A percentile compares a stretch with the other conserved stretches of the same genome.
phyloP scores from a whole-genome alignment of 2,797 vertebrate genomes.

The Tenualosa thibaudeaui region DNA sequence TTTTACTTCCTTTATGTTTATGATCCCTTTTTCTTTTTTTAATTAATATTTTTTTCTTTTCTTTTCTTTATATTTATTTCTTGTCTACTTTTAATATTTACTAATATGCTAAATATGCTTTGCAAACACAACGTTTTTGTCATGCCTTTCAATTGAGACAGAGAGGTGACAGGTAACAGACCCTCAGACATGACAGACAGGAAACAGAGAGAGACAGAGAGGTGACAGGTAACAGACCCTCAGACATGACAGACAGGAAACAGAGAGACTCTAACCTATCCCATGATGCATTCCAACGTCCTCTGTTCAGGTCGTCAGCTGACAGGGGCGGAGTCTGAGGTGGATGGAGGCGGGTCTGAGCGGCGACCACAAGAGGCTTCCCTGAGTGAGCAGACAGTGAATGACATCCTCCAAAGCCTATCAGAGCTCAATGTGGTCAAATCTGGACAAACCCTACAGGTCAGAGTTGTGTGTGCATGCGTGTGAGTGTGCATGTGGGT shows the following conservation, averaged over 20 bases:
- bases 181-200: too few species aligned
- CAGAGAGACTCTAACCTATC: not conserved
- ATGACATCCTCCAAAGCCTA: slow-evolving; percentile 75
- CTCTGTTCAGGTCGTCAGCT: slow-evolving; percentile 69
- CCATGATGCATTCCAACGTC: not conserved
- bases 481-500: too few species aligned
- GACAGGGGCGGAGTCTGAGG: slow-evolving; percentile 64
- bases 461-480: slow-evolving; percentile 55
- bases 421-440: slow-evolving; percentile 77
- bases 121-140: too few species aligned
- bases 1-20: too few species aligned
- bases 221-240: too few species aligned
- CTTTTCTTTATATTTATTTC: too few species aligned
- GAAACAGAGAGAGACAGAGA: too few species aligned
- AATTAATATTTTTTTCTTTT: too few species aligned
- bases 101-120: too few species aligned
- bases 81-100: too few species aligned
- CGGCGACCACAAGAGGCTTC: slow-evolving; percentile 52
- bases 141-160: too few species aligned
- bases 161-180: not conserved
- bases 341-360: slow-evolving; percentile 56
- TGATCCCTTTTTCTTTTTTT: too few species aligned
- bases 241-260: not conserved
- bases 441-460: slow-evolving; percentile 74
- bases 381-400: slow-evolving; percentile 70